Conservation (phyloP, 2,888 invertebrate genomes). For the Belgica antarctica region DNA sequence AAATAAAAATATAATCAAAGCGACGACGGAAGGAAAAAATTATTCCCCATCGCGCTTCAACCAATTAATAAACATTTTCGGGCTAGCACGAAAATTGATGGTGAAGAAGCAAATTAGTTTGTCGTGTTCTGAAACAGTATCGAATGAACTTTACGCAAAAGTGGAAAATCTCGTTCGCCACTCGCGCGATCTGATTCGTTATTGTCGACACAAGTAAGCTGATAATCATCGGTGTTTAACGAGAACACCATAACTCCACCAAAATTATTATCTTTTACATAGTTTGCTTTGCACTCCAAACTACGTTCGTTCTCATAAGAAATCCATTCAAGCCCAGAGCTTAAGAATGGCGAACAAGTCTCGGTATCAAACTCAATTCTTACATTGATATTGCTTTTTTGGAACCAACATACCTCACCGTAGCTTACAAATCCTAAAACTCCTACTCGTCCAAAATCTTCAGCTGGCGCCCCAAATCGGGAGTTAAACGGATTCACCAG, state of each 20-base stretch:
- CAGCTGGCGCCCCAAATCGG: conserved; percentile 68
- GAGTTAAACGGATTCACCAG: conserved; percentile 68
- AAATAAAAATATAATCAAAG: conserved; percentile 41
- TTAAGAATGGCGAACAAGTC: conserved; percentile 75
- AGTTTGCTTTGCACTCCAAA: conserved; percentile 64
- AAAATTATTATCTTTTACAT: conserved; percentile 61
- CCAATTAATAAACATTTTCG: too few relatives aligned
- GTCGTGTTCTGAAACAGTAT: conserved; percentile 45
- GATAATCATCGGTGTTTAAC: conserved; percentile 76
- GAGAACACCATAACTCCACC: conserved; percentile 84
- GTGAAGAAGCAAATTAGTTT: conserved; percentile 14
- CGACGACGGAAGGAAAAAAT: too few relatives aligned
- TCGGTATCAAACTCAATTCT: conserved; percentile 63
- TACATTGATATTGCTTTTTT: conserved; percentile 57
- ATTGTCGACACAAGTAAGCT: conserved; percentile 57
- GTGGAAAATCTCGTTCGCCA: conserved; percentile 48
- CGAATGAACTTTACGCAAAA: conserved; percentile 48
- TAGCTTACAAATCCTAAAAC: conserved; percentile 68
- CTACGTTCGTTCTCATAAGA: conserved; percentile 76
- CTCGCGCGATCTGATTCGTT: conserved; percentile 27
- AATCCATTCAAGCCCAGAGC: conserved; percentile 71
- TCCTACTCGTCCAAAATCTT: conserved; percentile 68
- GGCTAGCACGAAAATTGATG: not conserved
- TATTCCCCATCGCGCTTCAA: not conserved
- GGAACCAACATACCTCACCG: conserved; percentile 67